Conservation (phyloP, 2,888 invertebrate species). For the Lepidocyrtinus sp. region DNA sequence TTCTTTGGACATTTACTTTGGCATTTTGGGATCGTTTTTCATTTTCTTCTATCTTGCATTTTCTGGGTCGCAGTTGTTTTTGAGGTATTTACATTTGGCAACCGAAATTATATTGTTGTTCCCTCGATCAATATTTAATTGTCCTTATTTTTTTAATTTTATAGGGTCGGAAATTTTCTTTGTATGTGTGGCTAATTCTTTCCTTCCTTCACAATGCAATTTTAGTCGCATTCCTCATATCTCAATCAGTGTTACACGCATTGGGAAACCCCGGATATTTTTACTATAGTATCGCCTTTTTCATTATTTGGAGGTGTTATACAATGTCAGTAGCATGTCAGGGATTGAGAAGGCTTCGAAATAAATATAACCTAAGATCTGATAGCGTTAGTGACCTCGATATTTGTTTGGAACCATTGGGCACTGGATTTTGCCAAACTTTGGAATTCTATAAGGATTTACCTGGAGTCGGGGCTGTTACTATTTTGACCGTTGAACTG, state of each 20-base stretch:
- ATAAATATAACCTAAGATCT: conserved; percentile 36
- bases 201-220: conserved; percentile 34
- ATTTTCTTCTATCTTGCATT: conserved; percentile 48
- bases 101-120: not conserved
- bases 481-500: conserved; percentile 52
- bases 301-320: conserved; percentile 53
- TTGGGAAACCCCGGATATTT: not conserved
- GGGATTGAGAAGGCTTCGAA: conserved; percentile 41
- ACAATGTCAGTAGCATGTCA: conserved; percentile 51
- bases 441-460: conserved; percentile 58
- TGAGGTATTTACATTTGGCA: conserved; percentile 45
- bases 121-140: not conserved
- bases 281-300: conserved; percentile 33
- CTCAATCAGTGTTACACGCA: conserved; percentile 15
- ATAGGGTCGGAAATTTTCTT: conserved; percentile 44
- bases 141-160: not conserved
- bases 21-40: conserved; percentile 46
- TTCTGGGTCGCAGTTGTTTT: conserved; percentile 56
- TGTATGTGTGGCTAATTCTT: conserved; percentile 46
- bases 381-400: conserved; percentile 47
- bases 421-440: conserved; percentile 44
- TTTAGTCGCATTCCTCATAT: conserved; percentile 13
- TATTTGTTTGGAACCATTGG: conserved; percentile 54
- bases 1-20: conserved; percentile 49
- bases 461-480: conserved; percentile 52